A percentile compares a stretch with the other conserved stretches of the same genome.
phyloP scores from a whole-genome alignment of 2,888 invertebrate genomes.

The Leptinotarsa juncta region DNA sequence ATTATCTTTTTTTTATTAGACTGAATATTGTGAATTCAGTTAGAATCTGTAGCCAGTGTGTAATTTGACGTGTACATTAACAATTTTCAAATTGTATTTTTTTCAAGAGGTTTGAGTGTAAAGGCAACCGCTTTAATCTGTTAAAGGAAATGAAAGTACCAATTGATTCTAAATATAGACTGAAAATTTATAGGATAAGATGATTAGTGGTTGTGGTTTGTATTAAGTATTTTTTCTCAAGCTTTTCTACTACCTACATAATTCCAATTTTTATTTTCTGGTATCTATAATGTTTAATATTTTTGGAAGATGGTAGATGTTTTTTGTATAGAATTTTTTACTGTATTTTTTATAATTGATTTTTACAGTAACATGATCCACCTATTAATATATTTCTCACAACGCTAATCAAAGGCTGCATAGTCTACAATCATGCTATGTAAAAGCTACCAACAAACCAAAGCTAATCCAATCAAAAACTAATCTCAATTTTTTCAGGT shows the following conservation, averaged over 20 bases:
- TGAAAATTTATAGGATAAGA: neutral
- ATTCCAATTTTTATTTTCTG: neutral
- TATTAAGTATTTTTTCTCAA: neutral
- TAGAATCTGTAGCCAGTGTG: neutral
- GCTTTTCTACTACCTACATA: neutral
- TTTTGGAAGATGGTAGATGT: too few species aligned
- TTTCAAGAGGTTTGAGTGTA: neutral
- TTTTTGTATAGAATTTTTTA: too few species aligned
- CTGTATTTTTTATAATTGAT: too few species aligned
- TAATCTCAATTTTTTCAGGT: too few species aligned
- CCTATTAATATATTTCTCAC: too few species aligned
- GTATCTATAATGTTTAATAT: too few species aligned
- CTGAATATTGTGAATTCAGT: neutral
- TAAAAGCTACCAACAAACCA: too few species aligned
- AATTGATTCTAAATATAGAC: constrained; percentile 7
- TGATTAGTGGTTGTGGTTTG: neutral
- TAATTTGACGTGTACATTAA: neutral
- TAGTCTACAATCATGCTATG: too few species aligned
- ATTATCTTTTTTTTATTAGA: too few species aligned
- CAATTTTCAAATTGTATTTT: neutral
- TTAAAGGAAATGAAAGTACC: neutral
- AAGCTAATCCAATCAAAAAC: too few species aligned
- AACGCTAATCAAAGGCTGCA: too few species aligned
- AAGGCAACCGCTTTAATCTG: neutral
- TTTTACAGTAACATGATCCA: too few species aligned